Evolutionary conservation across 2,888 invertebrate species (phyloP).

Genomic region (Ashinkailepas kermadecensis): DNA sequence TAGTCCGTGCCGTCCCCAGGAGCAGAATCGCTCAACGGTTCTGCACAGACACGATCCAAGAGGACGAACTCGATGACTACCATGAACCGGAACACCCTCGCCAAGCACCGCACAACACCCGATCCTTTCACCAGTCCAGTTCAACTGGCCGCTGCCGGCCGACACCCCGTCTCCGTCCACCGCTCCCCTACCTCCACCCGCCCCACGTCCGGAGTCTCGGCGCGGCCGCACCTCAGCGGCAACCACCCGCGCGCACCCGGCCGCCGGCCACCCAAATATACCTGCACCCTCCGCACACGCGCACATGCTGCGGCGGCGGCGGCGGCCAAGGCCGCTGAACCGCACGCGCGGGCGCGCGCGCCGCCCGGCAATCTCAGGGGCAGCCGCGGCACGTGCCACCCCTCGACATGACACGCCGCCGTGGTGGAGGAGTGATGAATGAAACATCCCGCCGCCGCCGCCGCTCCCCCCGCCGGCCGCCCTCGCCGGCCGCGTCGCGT

Average conservation of each 20-base stretch:
- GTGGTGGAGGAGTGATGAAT: not conserved
- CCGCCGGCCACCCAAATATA: not conserved
- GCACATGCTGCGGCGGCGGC: not conserved
- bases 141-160: too few relatives aligned
- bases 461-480: not conserved
- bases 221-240: too few relatives aligned
- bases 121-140: too few relatives aligned
- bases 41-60: too few relatives aligned
- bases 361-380: not conserved
- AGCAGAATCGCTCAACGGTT: too few relatives aligned
- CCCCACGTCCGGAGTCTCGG: too few relatives aligned
- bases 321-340: not conserved
- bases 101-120: too few relatives aligned
- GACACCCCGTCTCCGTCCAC: too few relatives aligned
- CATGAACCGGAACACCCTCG: too few relatives aligned
- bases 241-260: not conserved
- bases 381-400: not conserved
- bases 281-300: not conserved
- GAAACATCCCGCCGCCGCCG: not conserved
- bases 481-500: not conserved
- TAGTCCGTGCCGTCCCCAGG: too few relatives aligned
- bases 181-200: too few relatives aligned
- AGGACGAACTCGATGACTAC: too few relatives aligned
- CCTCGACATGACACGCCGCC: not conserved
- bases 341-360: not conserved